A percentile compares a stretch with the other conserved stretches of the same genome.
Evolutionary conservation across 2,797 vertebrate species (phyloP).

Genomic region (Chloroceryle inda): DNA sequence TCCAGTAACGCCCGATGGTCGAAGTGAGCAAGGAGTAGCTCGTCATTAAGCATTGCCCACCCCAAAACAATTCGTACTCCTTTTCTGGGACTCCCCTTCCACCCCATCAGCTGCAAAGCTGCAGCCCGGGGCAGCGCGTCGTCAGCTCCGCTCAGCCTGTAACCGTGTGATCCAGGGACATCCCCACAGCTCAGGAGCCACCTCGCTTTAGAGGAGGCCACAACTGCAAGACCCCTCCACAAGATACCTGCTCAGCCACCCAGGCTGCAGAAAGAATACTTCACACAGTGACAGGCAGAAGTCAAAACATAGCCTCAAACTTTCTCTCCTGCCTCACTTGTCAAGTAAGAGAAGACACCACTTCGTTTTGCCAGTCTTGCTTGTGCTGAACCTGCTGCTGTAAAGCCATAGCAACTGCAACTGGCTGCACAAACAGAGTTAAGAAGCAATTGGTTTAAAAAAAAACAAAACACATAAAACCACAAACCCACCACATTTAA

Average conservation of each 20-base stretch:
- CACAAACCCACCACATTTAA: background rate
- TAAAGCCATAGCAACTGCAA: background rate
- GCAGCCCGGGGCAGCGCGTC: background rate
- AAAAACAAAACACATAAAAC: background rate
- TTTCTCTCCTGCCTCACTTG: background rate
- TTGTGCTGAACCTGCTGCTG: background rate
- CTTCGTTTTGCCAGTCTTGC: background rate
- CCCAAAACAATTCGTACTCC: background rate
- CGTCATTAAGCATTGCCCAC: background rate
- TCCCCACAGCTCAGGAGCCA: rapidly evolving
- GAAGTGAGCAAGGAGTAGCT: background rate
- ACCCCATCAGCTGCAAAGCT: background rate
- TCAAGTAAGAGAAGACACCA: background rate
- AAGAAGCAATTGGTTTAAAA: background rate
- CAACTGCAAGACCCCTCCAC: background rate
- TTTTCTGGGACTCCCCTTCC: background rate
- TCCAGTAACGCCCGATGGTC: background rate
- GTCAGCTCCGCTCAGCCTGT: background rate
- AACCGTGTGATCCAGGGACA: rapidly evolving
- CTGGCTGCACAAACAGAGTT: background rate
- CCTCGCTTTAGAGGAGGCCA: rapidly evolving
- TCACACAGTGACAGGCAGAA: background rate
- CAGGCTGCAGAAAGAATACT: background rate
- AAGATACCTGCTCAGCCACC: background rate
- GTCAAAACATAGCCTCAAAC: background rate